These are phyloP conservation scores for Vidua macroura DNA, from an alignment of 2,113 vertebrate genomes.

Conservation along the genomic window DNA sequence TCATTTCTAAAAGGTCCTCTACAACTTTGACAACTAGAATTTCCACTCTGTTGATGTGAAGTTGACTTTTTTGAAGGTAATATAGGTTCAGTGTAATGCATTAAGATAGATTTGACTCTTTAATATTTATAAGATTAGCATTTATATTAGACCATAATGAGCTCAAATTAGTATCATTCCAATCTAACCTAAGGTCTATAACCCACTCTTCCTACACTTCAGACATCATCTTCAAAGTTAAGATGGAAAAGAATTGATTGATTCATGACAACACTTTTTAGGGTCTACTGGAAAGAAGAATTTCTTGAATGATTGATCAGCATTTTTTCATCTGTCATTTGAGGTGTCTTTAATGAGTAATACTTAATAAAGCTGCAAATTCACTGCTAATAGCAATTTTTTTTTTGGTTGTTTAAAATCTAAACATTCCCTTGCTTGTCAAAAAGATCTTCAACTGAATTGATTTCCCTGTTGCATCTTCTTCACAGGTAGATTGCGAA, in stretches of 20 bases:
- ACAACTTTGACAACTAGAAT: constrained; percentile 35
- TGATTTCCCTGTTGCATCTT: constrained; percentile 26
- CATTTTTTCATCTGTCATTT: constrained; percentile 60
- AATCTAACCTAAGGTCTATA: constrained; percentile 62
- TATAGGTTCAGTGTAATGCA: constrained; percentile 48
- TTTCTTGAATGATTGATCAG: constrained; percentile 65
- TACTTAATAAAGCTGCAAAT: background rate
- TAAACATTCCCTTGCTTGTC: constrained; percentile 43
- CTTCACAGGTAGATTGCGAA: constrained; percentile 17
- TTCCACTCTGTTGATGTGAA: constrained; percentile 53
- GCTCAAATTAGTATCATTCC: constrained; percentile 69
- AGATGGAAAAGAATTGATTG: constrained; percentile 64
- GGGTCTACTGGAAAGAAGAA: constrained; percentile 59
- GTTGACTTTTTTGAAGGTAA: constrained; percentile 54
- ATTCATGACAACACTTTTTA: constrained; percentile 67
- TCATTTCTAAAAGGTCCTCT: constrained; percentile 11
- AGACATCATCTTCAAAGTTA: constrained; percentile 56
- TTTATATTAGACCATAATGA: constrained; percentile 72
- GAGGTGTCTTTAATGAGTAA: constrained; percentile 43
- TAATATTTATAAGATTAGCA: constrained; percentile 73
- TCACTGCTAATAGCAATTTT: background rate
- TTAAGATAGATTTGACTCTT: constrained; percentile 63
- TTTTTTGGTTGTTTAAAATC: constrained; percentile 7
- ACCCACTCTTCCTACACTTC: constrained; percentile 68
- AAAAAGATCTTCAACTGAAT: constrained; percentile 53